These are phyloP conservation scores for Cotesia chilonis DNA, from an alignment of 1,140 invertebrate genomes.

Conservation along the genomic window DNA sequence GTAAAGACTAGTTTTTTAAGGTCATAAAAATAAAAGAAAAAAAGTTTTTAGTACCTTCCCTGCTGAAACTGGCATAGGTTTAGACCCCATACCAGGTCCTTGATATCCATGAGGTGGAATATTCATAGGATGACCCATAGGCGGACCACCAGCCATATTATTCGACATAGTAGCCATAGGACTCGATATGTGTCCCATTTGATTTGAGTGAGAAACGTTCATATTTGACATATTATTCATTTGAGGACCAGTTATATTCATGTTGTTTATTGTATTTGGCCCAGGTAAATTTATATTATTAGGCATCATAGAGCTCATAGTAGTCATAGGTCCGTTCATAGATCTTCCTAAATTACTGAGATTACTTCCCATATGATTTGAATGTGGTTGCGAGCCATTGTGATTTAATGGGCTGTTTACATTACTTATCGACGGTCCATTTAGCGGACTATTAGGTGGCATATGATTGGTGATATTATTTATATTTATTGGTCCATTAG, in stretches of 20 bases:
- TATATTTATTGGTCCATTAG: constrained; percentile 62
- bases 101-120: constrained; percentile 64
- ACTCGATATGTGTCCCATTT: constrained; percentile 69
- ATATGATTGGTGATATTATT: constrained; percentile 65
- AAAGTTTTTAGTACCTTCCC: constrained; percentile 74
- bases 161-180: constrained; percentile 66
- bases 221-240: constrained; percentile 69
- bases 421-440: constrained; percentile 61
- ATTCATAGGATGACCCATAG: constrained; percentile 63
- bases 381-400: constrained; percentile 66
- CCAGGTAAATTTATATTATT: constrained; percentile 62
- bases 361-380: constrained; percentile 69
- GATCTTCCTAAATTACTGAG: constrained; percentile 65
- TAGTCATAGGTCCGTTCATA: constrained; percentile 70
- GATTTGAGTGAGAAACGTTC: constrained; percentile 67
- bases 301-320: constrained; percentile 70
- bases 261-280: constrained; percentile 61
- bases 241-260: constrained; percentile 67
- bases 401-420: constrained; percentile 64
- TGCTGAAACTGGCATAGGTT: constrained; percentile 87
- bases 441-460: constrained; percentile 61
- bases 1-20: too few relatives aligned
- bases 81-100: constrained; percentile 65
- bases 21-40: neutral
- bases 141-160: constrained; percentile 61